These are phyloP conservation scores for Erythrocercus mccallii DNA, from an alignment of 2,113 vertebrate species.

Conservation along the genomic window DNA sequence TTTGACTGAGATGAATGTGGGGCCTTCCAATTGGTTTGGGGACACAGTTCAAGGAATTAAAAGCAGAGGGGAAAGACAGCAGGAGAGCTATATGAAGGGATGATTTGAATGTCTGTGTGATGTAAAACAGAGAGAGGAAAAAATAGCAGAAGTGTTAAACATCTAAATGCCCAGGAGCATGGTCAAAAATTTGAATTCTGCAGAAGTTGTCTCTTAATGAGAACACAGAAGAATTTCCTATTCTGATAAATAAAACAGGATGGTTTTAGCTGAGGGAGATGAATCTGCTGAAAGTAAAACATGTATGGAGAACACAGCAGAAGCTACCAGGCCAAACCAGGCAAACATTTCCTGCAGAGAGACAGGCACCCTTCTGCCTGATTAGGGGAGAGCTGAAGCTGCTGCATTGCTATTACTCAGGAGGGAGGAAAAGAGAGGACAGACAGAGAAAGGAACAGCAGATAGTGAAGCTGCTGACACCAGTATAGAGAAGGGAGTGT, in stretches of 20 bases:
- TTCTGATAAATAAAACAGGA: neutral
- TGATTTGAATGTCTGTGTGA: neutral
- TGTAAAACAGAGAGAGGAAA: neutral
- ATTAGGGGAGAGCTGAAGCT: neutral
- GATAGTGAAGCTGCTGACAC: neutral
- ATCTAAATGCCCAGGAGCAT: neutral
- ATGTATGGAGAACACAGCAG: neutral
- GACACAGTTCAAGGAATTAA: neutral
- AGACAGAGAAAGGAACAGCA: neutral
- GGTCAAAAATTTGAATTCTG: neutral
- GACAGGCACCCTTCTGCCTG: neutral
- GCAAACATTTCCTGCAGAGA: neutral
- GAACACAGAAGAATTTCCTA: neutral
- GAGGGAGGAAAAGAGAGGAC: neutral
- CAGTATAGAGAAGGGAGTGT: neutral
- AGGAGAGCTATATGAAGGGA: neutral
- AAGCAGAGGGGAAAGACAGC: neutral
- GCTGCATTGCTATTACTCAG: neutral
- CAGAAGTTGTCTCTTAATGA: neutral
- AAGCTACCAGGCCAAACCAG: neutral
- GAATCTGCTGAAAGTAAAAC: neutral
- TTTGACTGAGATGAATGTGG: neutral
- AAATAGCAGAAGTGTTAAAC: neutral
- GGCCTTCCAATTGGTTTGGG: neutral
- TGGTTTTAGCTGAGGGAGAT: neutral